Base-by-base conservation (phyloP, 1,140 invertebrate genomes). In the Hyphantria cunea region DNA sequence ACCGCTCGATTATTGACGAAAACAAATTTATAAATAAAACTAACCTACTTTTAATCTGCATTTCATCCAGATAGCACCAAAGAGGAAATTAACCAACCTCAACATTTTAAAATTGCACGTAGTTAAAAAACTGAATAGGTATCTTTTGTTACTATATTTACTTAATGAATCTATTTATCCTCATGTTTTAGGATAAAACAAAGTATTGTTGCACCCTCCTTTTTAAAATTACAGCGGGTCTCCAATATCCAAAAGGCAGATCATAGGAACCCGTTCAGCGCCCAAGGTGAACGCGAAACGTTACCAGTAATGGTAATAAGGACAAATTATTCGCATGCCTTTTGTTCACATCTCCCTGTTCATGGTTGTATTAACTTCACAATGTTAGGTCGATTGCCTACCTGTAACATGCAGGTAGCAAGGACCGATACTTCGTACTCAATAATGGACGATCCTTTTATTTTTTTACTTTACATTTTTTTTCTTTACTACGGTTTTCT, bases 291-390 rank as follows among this genome's bases (percentile, higher is more conserved):
- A 78, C 83, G 60, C 64, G 63, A 62, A 53, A 56, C 78, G 61
- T 71, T 66, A 61, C 68, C 63, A 62, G 73, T 68, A 76, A 78
- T 74, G 78, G 75, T 83, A 83, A 81, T 78, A 82, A 74, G 70
- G 68, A 83, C 76, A 73, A 82, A 85, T 80, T 80, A 82, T 86
- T 86, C 79, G 75, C 78, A 83, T 83, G 76, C 75, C 76, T 76
- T 86, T 88, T 86, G 82, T 86, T 78, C 84, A 75, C 70, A 65
- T 78, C 76, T 75, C 70, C 52, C 76, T 75, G 80, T 83, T 81
- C 78, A 84, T 64, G 79, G 74, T 65, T 74, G 55, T 68, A 55
- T 78, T 72, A 65, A 71, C 59, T 76, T 63, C 68, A 69, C 71
- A 45, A 42, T 58, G 60, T 77, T 68, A 72, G 72, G 61, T 74